phyloP scores from a whole-genome alignment of 2,888 invertebrate genomes.

The Thymelicus lineola region DNA sequence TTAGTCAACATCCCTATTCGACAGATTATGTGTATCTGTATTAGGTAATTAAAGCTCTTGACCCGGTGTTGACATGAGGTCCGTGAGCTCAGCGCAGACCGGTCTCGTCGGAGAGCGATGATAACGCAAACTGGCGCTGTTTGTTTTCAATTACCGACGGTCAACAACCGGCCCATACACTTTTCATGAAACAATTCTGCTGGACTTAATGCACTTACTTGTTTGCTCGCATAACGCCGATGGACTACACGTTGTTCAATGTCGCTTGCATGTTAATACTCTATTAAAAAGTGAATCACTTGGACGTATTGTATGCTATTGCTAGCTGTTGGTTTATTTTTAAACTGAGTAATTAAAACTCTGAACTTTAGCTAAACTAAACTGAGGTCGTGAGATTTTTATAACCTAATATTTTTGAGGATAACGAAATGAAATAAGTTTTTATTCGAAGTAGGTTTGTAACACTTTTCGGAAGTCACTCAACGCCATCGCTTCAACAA shows the following conservation, averaged over 20 bases:
- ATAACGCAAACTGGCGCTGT: constrained; percentile 72
- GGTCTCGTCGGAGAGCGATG: constrained; percentile 50
- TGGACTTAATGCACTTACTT: constrained; percentile 65
- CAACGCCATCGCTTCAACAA: no score
- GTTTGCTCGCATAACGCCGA: constrained; percentile 49
- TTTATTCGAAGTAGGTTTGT: no score
- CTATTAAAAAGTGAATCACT: constrained; percentile 30
- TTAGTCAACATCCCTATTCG: no score
- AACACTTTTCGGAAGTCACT: no score
- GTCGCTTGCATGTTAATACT: constrained; percentile 35
- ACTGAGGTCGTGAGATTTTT: no score
- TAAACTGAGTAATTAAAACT: constrained; percentile 1
- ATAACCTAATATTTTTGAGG: no score
- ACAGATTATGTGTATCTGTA: constrained; percentile 1
- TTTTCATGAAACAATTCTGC: constrained; percentile 78
- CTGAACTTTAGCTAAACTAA: no score
- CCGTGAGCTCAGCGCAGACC: constrained; percentile 12
- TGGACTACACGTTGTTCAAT: constrained; percentile 16
- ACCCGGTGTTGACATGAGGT: constrained; percentile 27
- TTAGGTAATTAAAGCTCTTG: constrained; percentile 26
- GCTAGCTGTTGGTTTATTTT: not conserved
- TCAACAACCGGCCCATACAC: constrained; percentile 74
- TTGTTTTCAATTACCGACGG: constrained; percentile 81
- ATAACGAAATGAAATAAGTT: no score
- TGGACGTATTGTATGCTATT: constrained; percentile 4